Evolutionary conservation across 2,113 vertebrate genomes (phyloP).

Genomic region (Sylvia atricapilla): DNA sequence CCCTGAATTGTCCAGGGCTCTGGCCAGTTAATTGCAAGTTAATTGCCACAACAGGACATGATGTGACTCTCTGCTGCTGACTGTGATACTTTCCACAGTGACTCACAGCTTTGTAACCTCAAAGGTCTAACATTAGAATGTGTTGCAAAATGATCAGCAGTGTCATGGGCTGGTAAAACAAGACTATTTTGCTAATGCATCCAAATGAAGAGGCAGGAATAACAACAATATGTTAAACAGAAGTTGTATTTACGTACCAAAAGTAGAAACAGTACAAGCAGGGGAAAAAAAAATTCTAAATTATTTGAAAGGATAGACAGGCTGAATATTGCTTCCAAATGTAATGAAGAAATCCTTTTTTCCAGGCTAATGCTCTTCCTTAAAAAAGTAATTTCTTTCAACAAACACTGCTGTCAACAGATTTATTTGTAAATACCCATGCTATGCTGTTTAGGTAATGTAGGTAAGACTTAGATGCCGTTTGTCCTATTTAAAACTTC

Average conservation of each 20-base stretch:
- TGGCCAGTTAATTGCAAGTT: neutral
- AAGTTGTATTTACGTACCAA: neutral
- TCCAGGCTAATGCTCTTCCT: neutral
- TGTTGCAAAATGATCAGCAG: neutral
- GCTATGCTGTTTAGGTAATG: neutral
- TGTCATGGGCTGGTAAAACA: neutral
- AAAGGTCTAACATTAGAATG: neutral
- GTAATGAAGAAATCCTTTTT: neutral
- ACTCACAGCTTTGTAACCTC: neutral
- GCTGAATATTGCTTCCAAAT: neutral
- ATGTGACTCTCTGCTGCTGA: neutral
- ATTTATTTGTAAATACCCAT: neutral
- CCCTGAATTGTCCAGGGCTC: neutral
- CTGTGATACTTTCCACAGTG: neutral
- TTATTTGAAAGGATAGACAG: neutral
- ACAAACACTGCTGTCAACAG: neutral
- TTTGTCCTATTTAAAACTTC: neutral
- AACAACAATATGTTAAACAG: neutral
- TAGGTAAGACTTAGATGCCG: neutral
- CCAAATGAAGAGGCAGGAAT: neutral
- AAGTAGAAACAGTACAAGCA: neutral
- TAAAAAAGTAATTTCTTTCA: neutral
- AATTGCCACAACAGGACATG: neutral
- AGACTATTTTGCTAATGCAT: neutral
- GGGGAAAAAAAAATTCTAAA: neutral